A percentile compares a stretch with the other conserved stretches of the same genome.
phyloP scores from a whole-genome alignment of 1,140 invertebrate species.

The Lordiphosa stackelbergi region DNA sequence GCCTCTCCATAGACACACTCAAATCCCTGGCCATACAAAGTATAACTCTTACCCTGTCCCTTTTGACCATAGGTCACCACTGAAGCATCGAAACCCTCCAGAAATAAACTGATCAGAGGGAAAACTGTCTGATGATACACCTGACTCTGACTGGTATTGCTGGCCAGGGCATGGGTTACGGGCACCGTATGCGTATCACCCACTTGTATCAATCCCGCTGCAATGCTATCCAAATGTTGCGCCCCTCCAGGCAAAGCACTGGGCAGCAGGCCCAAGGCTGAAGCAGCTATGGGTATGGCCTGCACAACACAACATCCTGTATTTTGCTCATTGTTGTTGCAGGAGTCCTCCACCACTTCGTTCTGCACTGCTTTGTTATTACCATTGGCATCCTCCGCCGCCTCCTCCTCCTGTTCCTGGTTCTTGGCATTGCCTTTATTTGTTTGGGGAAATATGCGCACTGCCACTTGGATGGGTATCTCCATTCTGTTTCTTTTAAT shows the following conservation, averaged over 20 bases:
- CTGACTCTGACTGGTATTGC: conserved; percentile 77
- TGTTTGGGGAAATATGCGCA: conserved; percentile 78
- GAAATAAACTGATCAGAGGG: conserved; percentile 81
- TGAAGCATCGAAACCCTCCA: conserved; percentile 85
- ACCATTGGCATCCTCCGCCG: conserved; percentile 30
- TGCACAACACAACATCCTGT: conserved; percentile 81
- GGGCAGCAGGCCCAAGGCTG: conserved; percentile 76
- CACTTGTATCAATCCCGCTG: conserved; percentile 67
- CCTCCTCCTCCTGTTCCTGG: not conserved
- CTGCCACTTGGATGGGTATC: conserved; percentile 81
- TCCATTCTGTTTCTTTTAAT: conserved; percentile 75
- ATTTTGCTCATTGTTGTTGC: conserved; percentile 43
- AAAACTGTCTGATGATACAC: conserved; percentile 77
- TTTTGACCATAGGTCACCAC: conserved; percentile 88
- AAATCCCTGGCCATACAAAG: conserved; percentile 85
- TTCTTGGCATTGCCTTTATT: conserved; percentile 71
- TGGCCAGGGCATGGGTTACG: conserved; percentile 76
- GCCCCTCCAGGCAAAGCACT: conserved; percentile 56
- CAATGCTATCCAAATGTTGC: conserved; percentile 53
- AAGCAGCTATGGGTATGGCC: conserved; percentile 80
- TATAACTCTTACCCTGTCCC: conserved; percentile 87
- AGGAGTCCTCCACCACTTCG: conserved; percentile 38
- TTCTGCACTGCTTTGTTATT: conserved; percentile 13
- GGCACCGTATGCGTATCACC: conserved; percentile 63
- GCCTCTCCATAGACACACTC: conserved; percentile 83